Evolutionary conservation across 2,113 vertebrate species (phyloP), one percentile per base, ranked within the genome.

Genomic region (Leuciscus idus): DNA sequence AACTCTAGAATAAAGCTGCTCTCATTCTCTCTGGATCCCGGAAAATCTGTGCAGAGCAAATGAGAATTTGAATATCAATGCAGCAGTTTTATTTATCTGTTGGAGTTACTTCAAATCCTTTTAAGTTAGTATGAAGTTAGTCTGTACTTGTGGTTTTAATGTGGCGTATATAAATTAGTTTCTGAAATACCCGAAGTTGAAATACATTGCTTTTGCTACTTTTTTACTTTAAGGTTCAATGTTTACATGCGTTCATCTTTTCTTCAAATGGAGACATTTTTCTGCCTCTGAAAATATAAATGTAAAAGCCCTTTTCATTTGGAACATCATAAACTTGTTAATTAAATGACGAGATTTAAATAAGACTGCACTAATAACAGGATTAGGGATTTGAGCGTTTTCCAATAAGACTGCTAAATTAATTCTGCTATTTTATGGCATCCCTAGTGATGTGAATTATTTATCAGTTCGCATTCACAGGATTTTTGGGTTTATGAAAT

Each of bases 371-470:
- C 61, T 68, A 50, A 68, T 66, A 81, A 66, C 61, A 50, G n/a
- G 80, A 68, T 81, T 81, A 81, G 61, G 17, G 57, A 81, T 81
- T 64, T 81, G 12, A 81, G 55, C 12, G 0, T 28, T 62, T 81
- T 62, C 36, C 77, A 80, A 57, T 57, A 21, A 78, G 75, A 55
- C 28, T 7, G 30, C 77, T n/a, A 21, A 52, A 52, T 70, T 48
- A 83, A 70, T 66, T 83, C 62, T n/a, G 39, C 43, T 66, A 55
- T 66, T 81, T 70, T 70, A 83, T 68, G 39, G 28, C 62, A 82
- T 46, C 62, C 46, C 62, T 83, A 17, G 43, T 70, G 62, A 82
- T 48, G 17, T 82, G 39, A 52, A 52, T 68, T 50, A 66, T 81
- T 81, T 66, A 70, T 70, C 19, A 33, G 62, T 33, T 68, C 68